Conservation (phyloP, 2,797 vertebrate species). For the Hoplostethus mediterraneus region DNA sequence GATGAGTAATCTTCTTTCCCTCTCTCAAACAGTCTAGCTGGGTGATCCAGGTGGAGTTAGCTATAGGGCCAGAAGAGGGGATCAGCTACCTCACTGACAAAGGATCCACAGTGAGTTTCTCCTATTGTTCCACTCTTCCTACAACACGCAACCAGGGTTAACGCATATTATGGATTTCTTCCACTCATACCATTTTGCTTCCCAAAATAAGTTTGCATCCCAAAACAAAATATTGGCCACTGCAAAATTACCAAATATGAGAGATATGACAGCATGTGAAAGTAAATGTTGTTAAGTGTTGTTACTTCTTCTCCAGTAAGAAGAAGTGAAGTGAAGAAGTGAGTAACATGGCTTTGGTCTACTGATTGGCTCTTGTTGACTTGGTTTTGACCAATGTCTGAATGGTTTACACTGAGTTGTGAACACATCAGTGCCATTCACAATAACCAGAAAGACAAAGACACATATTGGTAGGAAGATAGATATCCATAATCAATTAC, state of each 20-base stretch:
- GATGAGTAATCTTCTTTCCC: conserved; percentile 66
- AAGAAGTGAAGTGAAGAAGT: no score
- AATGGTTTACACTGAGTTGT: neutral
- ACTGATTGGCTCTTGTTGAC: no score
- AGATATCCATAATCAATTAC: no score
- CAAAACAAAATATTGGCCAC: neutral
- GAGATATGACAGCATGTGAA: neutral
- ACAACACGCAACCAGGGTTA: neutral
- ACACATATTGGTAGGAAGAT: neutral
- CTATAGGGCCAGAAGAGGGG: conserved; percentile 98
- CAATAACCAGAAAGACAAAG: no score
- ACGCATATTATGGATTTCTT: neutral
- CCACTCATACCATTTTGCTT: neutral
- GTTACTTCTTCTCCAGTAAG: no score
- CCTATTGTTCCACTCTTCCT: neutral
- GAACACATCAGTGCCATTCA: no score
- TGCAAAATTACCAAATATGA: neutral
- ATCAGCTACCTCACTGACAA: conserved; percentile 99
- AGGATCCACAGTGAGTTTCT: conserved; percentile 91
- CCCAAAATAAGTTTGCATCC: neutral
- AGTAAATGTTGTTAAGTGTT: neutral
- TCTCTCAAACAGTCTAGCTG: conserved; percentile 94
- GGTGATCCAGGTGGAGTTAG: conserved; percentile 97
- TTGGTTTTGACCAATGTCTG: no score
- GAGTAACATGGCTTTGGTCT: no score